phyloP scores from a whole-genome alignment of 1,140 invertebrate species.

The Aradophagus sp. region DNA sequence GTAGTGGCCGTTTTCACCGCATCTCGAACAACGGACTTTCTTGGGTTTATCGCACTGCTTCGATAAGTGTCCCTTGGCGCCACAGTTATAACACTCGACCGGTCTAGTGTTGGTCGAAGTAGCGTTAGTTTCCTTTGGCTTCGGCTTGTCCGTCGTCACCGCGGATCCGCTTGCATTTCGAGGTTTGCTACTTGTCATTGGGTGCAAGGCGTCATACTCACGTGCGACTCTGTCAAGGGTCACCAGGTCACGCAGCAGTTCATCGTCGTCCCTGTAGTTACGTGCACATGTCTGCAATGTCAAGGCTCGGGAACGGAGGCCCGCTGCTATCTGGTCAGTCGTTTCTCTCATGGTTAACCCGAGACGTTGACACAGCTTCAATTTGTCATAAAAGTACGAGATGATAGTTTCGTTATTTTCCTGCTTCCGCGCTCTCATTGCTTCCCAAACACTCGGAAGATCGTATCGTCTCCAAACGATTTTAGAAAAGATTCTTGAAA shows the following conservation, averaged over 20 bases:
- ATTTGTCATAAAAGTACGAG: slow-evolving; percentile 7
- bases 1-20: background rate
- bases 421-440: slow-evolving; percentile 1
- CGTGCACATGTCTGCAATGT: slow-evolving; percentile 3
- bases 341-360: slow-evolving; percentile 5
- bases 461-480: background rate
- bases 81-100: slow-evolving; percentile 15
- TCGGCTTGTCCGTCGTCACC: background rate
- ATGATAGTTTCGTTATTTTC: background rate
- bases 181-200: background rate
- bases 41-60: slow-evolving; percentile 2
- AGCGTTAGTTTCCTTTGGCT: background rate
- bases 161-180: background rate
- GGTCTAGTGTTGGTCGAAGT: background rate
- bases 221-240: slow-evolving; percentile 1
- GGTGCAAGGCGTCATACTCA: slow-evolving; percentile 1
- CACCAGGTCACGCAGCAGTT: slow-evolving; percentile 1
- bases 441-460: background rate
- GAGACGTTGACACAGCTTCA: background rate
- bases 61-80: slow-evolving; percentile 1
- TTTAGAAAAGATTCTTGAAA: background rate
- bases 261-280: slow-evolving; percentile 4
- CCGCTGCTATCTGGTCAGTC: slow-evolving; percentile 3
- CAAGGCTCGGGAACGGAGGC: slow-evolving; percentile 2
- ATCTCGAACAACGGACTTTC: slow-evolving; percentile 6